Conservation (phyloP, 2,888 invertebrate species). For the Sinopyrophorus schimmeli region DNA sequence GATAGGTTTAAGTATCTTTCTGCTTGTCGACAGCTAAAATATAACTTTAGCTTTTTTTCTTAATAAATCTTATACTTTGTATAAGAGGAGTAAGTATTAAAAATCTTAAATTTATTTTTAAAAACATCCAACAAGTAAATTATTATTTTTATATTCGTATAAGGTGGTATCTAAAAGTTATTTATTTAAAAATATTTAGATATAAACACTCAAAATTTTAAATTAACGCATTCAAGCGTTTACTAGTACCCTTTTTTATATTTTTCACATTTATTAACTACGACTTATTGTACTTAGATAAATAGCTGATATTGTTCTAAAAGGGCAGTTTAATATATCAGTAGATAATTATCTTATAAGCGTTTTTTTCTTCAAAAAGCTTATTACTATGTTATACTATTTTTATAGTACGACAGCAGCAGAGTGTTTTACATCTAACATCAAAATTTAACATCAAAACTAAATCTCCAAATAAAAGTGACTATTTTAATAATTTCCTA, state of each 20-base stretch:
- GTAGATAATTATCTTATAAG: conserved; percentile 25
- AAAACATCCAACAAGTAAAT: conserved; percentile 29
- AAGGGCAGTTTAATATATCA: conserved; percentile 38
- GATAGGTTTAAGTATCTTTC: conserved; percentile 12
- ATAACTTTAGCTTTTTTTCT: too few relatives aligned
- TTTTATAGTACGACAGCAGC: conserved; percentile 31
- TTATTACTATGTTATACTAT: conserved; percentile 26
- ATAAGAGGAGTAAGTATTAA: conserved; percentile 22
- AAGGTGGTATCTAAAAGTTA: conserved; percentile 22
- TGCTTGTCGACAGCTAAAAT: conserved; percentile 9
- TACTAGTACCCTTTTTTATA: conserved; percentile 22
- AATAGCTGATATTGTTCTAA: conserved; percentile 41
- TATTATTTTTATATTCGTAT: conserved; percentile 11
- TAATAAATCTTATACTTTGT: conserved; percentile 15
- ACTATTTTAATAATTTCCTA: neutral
- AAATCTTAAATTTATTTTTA: conserved; percentile 26
- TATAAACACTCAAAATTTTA: conserved; percentile 24
- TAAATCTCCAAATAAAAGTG: neutral
- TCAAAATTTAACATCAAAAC: conserved; percentile 30
- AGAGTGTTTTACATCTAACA: conserved; percentile 29
- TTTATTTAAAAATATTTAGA: conserved; percentile 24
- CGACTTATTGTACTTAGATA: conserved; percentile 38
- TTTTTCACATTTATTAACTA: conserved; percentile 24
- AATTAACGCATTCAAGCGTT: conserved; percentile 7
- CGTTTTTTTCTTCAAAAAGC: conserved; percentile 22